Conservation (phyloP, 2,888 invertebrate species). For the Drosophila seclusa region DNA sequence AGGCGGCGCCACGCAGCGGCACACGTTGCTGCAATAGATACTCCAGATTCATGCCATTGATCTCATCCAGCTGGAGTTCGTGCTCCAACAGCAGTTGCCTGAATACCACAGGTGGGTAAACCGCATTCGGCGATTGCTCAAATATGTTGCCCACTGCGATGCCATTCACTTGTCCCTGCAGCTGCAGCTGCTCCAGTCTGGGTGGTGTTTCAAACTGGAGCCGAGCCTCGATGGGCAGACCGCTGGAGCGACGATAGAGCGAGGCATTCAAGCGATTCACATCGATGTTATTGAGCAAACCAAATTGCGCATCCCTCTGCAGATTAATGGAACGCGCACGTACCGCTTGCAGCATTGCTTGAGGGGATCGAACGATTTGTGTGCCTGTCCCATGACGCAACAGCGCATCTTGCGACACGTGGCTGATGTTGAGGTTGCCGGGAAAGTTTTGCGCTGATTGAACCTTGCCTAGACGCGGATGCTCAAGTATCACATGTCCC, state of each 20-base stretch:
- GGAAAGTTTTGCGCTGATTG: conserved; percentile 57
- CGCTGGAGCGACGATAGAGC: conserved; percentile 75
- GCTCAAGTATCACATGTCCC: conserved; percentile 71
- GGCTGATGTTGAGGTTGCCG: conserved; percentile 62
- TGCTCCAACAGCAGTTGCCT: conserved; percentile 49
- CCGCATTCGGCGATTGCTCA: conserved; percentile 18
- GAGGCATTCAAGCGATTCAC: conserved; percentile 75
- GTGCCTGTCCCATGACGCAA: conserved; percentile 38
- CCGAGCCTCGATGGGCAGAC: conserved; percentile 56
- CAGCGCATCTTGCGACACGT: conserved; percentile 75
- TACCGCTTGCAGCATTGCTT: conserved; percentile 54
- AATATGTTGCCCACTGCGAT: conserved; percentile 52
- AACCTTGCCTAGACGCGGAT: conserved; percentile 64
- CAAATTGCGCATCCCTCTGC: conserved; percentile 35
- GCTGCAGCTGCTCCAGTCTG: conserved; percentile 47
- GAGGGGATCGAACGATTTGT: conserved; percentile 63
- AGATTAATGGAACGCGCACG: conserved; percentile 33
- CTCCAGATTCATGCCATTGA: conserved; percentile 76
- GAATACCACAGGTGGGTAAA: conserved; percentile 63
- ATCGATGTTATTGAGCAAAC: conserved; percentile 71
- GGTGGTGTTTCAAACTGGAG: conserved; percentile 66
- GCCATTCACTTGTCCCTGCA: conserved; percentile 70
- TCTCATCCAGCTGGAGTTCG: conserved; percentile 58
- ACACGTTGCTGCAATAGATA: conserved; percentile 79
- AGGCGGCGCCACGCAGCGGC: conserved; percentile 62